These are phyloP conservation scores for Danionella dracula DNA, from an alignment of 2,797 vertebrate species.

Conservation along the genomic window DNA sequence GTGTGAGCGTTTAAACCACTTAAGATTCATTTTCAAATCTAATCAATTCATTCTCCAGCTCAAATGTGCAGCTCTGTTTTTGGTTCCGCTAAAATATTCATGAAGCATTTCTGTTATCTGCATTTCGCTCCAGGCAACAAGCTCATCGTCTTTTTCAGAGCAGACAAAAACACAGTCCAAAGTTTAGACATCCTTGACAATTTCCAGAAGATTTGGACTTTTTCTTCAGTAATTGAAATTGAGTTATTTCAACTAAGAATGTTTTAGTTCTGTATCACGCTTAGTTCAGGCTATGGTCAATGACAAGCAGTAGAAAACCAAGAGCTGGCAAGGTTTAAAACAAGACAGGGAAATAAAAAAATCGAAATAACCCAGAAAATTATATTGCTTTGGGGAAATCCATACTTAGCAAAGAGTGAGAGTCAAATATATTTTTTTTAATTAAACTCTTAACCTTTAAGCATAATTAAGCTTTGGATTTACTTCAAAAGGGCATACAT, in stretches of 20 bases:
- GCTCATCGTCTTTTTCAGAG: not conserved
- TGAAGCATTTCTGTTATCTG: conserved; percentile 2
- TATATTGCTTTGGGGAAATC: too few species aligned
- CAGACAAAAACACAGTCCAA: not conserved
- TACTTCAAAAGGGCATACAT: not conserved
- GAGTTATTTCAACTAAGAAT: too few species aligned
- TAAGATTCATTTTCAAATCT: conserved; percentile 18
- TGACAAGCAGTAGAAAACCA: too few species aligned
- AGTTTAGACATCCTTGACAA: too few species aligned
- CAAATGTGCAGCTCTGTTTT: conserved; percentile 16
- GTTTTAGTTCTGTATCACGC: too few species aligned
- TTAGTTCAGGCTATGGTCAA: too few species aligned
- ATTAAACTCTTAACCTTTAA: conserved; percentile 4
- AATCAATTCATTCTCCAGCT: conserved; percentile 20
- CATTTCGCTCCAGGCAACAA: not conserved
- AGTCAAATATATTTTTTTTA: not conserved
- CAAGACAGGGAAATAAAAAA: too few species aligned
- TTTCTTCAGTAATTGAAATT: too few species aligned
- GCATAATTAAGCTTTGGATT: not conserved
- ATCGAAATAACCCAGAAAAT: too few species aligned
- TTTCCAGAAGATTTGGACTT: too few species aligned
- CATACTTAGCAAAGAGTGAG: too few species aligned
- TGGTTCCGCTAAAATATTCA: conserved; percentile 1
- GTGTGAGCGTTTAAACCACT: conserved; percentile 18
- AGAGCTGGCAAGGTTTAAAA: too few species aligned